A percentile compares a stretch with the other conserved stretches of the same genome.
These are phyloP conservation scores for Platysteira castanea DNA, from an alignment of 2,113 vertebrate genomes.

Conservation along the genomic window DNA sequence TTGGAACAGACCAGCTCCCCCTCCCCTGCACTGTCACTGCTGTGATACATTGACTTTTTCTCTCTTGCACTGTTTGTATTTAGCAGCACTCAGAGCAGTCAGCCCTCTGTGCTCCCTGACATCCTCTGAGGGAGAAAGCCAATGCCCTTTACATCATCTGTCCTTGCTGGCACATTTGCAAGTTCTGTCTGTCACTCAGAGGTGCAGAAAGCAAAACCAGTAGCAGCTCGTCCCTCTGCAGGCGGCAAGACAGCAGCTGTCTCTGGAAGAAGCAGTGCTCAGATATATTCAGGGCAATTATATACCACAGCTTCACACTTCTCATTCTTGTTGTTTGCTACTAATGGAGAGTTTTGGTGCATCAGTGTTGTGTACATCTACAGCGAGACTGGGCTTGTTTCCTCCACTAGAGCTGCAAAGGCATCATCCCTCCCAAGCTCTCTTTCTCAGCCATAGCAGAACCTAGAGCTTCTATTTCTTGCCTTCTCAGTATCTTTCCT, in stretches of 20 bases:
- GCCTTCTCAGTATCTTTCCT: background rate
- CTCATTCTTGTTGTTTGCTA: background rate
- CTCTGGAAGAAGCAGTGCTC: background rate
- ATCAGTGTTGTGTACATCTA: background rate
- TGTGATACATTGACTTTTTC: background rate
- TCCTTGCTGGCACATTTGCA: background rate
- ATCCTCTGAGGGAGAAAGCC: background rate
- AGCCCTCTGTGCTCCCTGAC: background rate
- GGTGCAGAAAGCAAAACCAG: background rate
- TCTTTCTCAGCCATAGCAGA: background rate
- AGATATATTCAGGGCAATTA: background rate
- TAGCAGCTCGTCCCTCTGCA: background rate
- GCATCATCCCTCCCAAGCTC: background rate
- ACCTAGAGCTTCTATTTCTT: background rate
- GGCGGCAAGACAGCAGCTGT: background rate
- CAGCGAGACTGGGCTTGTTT: fast-evolving
- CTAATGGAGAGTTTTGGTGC: background rate
- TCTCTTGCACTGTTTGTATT: background rate
- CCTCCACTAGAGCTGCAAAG: background rate
- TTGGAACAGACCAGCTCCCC: background rate
- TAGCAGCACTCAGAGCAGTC: background rate
- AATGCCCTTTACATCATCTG: background rate
- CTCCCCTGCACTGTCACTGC: background rate
- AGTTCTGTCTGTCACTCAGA: background rate
- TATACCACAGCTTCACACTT: background rate